Percentiles rank a stretch among this genome's conserved stretches.
phyloP scores from a whole-genome alignment of 2,797 vertebrate species.

The Gallirallus australis region DNA sequence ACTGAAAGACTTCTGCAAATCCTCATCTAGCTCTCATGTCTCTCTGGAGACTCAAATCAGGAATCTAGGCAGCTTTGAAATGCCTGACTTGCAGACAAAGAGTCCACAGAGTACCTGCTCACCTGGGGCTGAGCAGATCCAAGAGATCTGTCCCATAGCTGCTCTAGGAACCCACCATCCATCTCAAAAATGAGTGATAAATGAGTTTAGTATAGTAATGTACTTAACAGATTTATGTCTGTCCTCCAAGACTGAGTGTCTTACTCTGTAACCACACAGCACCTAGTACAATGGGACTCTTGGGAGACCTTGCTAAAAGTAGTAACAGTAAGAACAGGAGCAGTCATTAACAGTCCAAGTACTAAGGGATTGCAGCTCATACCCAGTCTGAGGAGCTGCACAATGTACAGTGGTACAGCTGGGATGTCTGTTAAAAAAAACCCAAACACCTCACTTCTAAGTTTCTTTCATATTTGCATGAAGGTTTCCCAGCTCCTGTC shows the following conservation, averaged over 20 bases:
- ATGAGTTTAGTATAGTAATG: not conserved
- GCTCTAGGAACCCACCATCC: not conserved
- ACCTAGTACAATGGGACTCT: not conserved
- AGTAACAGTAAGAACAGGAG: not conserved
- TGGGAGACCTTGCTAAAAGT: not conserved
- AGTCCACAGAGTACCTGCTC: not conserved
- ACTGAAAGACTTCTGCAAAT: not conserved
- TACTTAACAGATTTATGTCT: not conserved
- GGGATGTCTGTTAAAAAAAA: not conserved
- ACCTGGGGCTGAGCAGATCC: not conserved
- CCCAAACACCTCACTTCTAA: not conserved
- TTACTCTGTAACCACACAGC: not conserved
- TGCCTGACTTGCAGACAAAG: not conserved
- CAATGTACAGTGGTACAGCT: not conserved
- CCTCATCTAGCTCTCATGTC: not conserved
- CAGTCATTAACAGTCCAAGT: not conserved
- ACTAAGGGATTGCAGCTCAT: not conserved
- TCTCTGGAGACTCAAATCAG: not conserved
- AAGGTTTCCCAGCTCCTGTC: conserved; percentile 24
- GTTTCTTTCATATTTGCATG: conserved; percentile 44
- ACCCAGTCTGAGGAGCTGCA: not conserved
- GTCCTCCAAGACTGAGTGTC: not conserved
- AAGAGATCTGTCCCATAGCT: not conserved
- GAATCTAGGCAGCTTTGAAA: not conserved
- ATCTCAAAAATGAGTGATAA: not conserved